A percentile compares a stretch with the other conserved stretches of the same genome.
Conservation (phyloP, 1,140 invertebrate species). For the Probaryconus sp. region DNA sequence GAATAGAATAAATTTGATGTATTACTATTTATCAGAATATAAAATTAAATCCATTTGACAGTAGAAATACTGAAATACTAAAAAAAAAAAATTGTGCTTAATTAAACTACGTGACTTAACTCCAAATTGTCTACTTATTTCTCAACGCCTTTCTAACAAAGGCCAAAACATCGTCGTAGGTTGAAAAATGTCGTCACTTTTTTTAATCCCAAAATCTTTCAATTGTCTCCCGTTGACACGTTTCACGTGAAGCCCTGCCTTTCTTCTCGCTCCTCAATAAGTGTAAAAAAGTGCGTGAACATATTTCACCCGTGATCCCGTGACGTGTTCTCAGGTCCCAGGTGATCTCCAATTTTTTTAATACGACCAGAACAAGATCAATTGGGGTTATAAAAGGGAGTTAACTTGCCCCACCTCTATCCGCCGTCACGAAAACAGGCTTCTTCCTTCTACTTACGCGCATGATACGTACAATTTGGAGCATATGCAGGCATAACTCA, state of each 20-base stretch:
- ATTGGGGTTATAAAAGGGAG: slow-evolving; percentile 53
- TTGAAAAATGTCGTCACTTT: too few relatives aligned
- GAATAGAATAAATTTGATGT: too few relatives aligned
- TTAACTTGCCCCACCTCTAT: slow-evolving; percentile 22
- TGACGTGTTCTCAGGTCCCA: slow-evolving; percentile 44
- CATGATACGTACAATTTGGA: slow-evolving; percentile 52
- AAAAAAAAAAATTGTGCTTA: too few relatives aligned
- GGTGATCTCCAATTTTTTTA: slow-evolving; percentile 60
- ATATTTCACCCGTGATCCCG: slow-evolving; percentile 55
- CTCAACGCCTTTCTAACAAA: too few relatives aligned
- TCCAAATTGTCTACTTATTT: too few relatives aligned
- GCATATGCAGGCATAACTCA: slow-evolving; percentile 52
- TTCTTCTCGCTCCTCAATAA: slow-evolving; percentile 25
- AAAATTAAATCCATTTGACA: too few relatives aligned
- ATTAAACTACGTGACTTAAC: too few relatives aligned
- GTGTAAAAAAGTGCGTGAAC: slow-evolving; percentile 45
- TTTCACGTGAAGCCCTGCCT: slow-evolving; percentile 12
- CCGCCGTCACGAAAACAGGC: slow-evolving; percentile 22
- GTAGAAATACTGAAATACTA: too few relatives aligned
- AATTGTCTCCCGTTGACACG: too few relatives aligned
- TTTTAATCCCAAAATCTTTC: too few relatives aligned
- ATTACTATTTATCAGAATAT: too few relatives aligned
- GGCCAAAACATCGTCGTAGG: too few relatives aligned
- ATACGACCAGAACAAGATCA: slow-evolving; percentile 57
- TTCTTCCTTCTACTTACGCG: slow-evolving; percentile 43